These are phyloP conservation scores for Miniopterus natalensis DNA, from an alignment of 2,113 vertebrate species.

Conservation along the genomic window DNA sequence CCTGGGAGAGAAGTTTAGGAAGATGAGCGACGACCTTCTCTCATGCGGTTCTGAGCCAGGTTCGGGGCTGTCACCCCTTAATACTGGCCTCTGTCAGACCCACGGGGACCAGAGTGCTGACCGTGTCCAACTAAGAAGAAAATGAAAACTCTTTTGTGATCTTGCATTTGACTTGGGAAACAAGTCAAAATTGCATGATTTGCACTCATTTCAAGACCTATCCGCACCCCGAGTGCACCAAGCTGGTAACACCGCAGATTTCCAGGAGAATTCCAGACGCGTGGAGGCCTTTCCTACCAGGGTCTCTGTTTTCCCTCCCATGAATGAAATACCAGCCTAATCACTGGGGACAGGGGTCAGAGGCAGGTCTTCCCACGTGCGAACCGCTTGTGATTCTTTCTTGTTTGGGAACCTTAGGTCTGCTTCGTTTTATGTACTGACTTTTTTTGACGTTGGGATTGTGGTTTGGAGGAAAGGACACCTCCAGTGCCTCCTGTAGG, in stretches of 20 bases:
- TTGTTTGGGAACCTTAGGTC: not conserved
- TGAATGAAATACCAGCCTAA: not conserved
- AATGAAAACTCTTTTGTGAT: not conserved
- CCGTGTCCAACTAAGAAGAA: not conserved
- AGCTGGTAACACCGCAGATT: not conserved
- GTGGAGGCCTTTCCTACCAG: not conserved
- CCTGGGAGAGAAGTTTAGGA: not conserved
- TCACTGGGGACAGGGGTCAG: not conserved
- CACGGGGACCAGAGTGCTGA: not conserved
- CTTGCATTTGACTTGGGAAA: not conserved
- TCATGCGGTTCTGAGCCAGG: not conserved
- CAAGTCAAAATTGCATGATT: not conserved
- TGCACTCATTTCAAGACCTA: not conserved
- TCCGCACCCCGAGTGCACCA: not conserved
- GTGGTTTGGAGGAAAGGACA: conserved; percentile 12
- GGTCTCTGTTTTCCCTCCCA: too few species aligned
- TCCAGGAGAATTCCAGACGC: not conserved
- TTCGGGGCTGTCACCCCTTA: not conserved
- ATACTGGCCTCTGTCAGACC: not conserved
- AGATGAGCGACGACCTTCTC: not conserved
- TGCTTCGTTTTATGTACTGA: not conserved
- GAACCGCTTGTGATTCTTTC: not conserved
- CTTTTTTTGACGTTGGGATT: not conserved
- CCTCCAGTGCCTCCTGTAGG: not conserved
- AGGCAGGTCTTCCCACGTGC: not conserved